phyloP scores from a whole-genome alignment of 2,113 vertebrate species.

The Notarius quadriscutis region DNA sequence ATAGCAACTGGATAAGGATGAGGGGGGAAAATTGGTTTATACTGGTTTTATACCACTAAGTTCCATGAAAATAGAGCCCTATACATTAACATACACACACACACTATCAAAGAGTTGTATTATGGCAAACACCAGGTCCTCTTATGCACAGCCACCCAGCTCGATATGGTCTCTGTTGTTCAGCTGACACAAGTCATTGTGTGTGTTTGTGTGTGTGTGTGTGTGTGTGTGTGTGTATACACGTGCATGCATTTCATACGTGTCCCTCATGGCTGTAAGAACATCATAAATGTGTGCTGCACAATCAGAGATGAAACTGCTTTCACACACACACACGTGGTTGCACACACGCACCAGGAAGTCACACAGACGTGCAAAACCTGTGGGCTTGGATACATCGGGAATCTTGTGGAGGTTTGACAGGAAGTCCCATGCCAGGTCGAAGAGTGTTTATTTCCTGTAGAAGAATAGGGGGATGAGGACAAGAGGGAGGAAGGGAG shows the following conservation, averaged over 20 bases:
- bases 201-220: neutral
- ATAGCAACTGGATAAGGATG: neutral
- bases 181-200: slow-evolving; percentile 8
- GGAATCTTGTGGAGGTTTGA: slow-evolving; percentile 19
- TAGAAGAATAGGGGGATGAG: slow-evolving; percentile 34
- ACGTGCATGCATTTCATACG: neutral
- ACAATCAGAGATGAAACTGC: slow-evolving; percentile 6
- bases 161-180: neutral
- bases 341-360: slow-evolving; percentile 19
- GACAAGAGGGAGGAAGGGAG: slow-evolving; percentile 24
- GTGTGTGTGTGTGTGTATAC: neutral
- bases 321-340: slow-evolving; percentile 7
- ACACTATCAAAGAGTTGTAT: slow-evolving; percentile 5
- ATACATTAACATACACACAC: neutral
- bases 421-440: slow-evolving; percentile 37
- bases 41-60: neutral
- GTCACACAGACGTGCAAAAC: neutral
- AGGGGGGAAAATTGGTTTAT: neutral
- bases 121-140: neutral
- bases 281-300: slow-evolving; percentile 10
- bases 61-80: slow-evolving; percentile 5
- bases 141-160: neutral
- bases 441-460: slow-evolving; percentile 33
- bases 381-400: neutral
- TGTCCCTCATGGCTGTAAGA: slow-evolving; percentile 5